A percentile compares a stretch with the other conserved stretches of the same genome.
These are phyloP conservation scores for Ctenopoma kingsleyae DNA, from an alignment of 2,797 vertebrate genomes.

Conservation along the genomic window DNA sequence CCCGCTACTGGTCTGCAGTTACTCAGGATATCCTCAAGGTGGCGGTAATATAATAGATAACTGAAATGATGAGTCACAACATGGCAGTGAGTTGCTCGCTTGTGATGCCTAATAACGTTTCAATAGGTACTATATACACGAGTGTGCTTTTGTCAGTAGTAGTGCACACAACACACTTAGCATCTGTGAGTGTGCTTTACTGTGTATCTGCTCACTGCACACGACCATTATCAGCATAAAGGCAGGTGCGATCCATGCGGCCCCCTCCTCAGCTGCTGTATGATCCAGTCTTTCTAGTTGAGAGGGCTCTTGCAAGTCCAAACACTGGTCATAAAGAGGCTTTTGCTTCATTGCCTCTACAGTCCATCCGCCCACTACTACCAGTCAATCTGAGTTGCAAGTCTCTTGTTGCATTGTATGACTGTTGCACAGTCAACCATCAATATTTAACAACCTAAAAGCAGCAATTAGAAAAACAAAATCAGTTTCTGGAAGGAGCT, in stretches of 20 bases:
- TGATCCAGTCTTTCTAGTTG: conserved; percentile 10
- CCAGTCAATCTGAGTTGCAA: conserved; percentile 54
- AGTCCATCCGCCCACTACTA: conserved; percentile 54
- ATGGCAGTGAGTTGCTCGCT: conserved; percentile 70
- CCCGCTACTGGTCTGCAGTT: conserved; percentile 80
- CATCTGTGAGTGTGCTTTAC: conserved; percentile 34
- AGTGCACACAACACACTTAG: conserved; percentile 39
- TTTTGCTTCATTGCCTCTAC: conserved; percentile 84
- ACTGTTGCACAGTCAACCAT: conserved; percentile 56
- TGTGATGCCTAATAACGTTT: conserved; percentile 43
- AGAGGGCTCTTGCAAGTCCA: conserved; percentile 42
- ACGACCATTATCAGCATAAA: conserved; percentile 24
- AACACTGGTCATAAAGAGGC: conserved; percentile 79
- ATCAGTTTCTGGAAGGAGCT: conserved; percentile 74
- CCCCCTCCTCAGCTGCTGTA: conserved; percentile 32
- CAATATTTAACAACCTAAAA: conserved; percentile 71
- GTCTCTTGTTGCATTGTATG: conserved; percentile 80
- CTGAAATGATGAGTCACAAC: conserved; percentile 59
- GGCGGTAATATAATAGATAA: conserved; percentile 62
- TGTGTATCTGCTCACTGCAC: conserved; percentile 24
- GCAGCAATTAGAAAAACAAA: conserved; percentile 78
- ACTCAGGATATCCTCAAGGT: conserved; percentile 62
- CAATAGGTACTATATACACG: conserved; percentile 39
- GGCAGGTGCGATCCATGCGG: conserved; percentile 47
- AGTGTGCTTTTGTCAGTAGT: conserved; percentile 47